These are phyloP conservation scores for Tetanocera ferruginea DNA, from an alignment of 2,888 invertebrate species.

Conservation along the genomic window DNA sequence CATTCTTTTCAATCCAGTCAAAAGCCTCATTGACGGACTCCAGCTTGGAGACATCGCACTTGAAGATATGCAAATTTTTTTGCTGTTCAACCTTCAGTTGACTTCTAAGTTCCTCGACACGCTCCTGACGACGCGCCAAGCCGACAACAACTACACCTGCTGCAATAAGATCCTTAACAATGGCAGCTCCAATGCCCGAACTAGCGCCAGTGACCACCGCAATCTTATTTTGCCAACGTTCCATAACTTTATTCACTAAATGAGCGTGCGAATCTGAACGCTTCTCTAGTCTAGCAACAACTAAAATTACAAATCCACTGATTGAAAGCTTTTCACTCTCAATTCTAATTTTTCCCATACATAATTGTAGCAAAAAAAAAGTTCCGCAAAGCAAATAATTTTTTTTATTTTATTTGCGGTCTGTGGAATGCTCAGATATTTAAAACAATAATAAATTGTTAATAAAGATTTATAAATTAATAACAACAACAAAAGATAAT, in stretches of 20 bases:
- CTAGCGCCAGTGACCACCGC: conserved; percentile 78
- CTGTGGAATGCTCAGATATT: too few relatives aligned
- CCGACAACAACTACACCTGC: conserved; percentile 73
- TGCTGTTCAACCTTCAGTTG: conserved; percentile 51
- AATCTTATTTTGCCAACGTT: conserved; percentile 74
- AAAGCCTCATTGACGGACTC: conserved; percentile 73
- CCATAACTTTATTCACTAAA: conserved; percentile 62
- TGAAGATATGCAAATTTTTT: conserved; percentile 59
- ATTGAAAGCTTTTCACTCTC: too few relatives aligned
- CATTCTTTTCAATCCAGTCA: conserved; percentile 69
- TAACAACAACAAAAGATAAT: too few relatives aligned
- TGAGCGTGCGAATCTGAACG: not conserved
- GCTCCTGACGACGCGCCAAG: conserved; percentile 71
- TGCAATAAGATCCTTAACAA: conserved; percentile 68
- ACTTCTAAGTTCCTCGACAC: conserved; percentile 64
- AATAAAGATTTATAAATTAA: too few relatives aligned
- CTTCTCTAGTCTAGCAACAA: too few relatives aligned
- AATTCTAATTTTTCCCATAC: too few relatives aligned
- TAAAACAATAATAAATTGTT: too few relatives aligned
- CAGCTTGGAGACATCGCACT: conserved; percentile 73
- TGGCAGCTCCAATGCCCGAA: conserved; percentile 74
- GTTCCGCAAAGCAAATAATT: too few relatives aligned
- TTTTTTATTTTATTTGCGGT: too few relatives aligned
- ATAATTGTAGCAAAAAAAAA: too few relatives aligned
- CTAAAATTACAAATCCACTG: too few relatives aligned